Base-by-base conservation (phyloP, 2,797 vertebrate genomes). In the Tinamus major region DNA sequence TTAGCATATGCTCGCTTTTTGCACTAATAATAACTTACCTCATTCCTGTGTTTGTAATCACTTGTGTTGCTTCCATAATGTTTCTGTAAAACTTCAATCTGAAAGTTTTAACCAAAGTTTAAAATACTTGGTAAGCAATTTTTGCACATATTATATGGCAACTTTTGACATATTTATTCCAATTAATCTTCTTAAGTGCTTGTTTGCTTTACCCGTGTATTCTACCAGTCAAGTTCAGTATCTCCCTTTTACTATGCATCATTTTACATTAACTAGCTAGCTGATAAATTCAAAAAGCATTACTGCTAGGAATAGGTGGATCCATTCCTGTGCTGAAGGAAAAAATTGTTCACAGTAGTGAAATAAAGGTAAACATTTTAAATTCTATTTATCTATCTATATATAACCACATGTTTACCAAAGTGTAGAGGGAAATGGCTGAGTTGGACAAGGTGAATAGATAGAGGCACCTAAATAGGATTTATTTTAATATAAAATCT, bases 11-110 rank as follows among this genome's bases (percentile, higher is more conserved):
- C 97, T 98, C 97, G 97, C 98, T 97, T 97, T 98, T 98, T 98
- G 98, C 98, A 98, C 98, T 98, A 97, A 96, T 97, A 95, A 96
- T 97, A 97, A 97, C 95, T 97, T 96, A 97, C 97, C 97, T 98
- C 97, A 96, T 97, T 97, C 94, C 96, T 97, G 93, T 96, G 95
- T 97, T 96, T 95, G 84, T 97, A 97, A 97, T 97, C 94, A 94
- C 96, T 97, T 98, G 92, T 96, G 95, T 97, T 97, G 94, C 95
- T 97, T 97, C 96, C 96, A 92, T 96, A 95, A 94, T 80, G 72
- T 97, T 94, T 96, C 89, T 96, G 89, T 96, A 96, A 91, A 92
- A 85, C 44, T 96, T 95, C 92, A 92, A 96, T 96, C 91, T 97
- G 94, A 97, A 96, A 92, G 96, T 90, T 90, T 97, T 97, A 97